Percentiles rank a stretch among this genome's conserved stretches.
Evolutionary conservation across 1,140 invertebrate species (phyloP).

Genomic region (Magallana ariakensis): DNA sequence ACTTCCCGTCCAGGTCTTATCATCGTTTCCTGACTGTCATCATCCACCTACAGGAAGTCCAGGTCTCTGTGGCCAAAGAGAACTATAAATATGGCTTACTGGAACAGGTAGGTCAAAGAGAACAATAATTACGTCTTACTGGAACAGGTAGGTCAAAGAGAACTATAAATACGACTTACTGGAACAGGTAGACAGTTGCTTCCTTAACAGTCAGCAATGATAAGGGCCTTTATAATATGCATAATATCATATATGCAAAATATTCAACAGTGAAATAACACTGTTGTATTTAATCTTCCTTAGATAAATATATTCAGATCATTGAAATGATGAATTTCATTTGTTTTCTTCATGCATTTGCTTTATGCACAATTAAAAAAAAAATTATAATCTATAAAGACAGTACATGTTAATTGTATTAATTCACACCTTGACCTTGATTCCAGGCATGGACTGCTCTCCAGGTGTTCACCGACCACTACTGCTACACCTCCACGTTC

Average conservation of each 20-base stretch:
- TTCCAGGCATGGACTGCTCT: constrained; percentile 73
- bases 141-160: constrained; percentile 75
- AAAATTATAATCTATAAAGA: too few relatives aligned
- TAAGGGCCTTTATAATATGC: too few relatives aligned
- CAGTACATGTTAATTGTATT: too few relatives aligned
- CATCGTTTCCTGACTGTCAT: constrained; percentile 73
- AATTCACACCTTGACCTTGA: not conserved
- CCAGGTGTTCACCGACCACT: constrained; percentile 72
- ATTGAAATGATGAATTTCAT: too few relatives aligned
- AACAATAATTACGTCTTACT: constrained; percentile 77
- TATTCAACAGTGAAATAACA: too few relatives aligned
- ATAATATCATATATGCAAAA: too few relatives aligned
- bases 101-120: constrained; percentile 75
- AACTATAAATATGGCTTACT: constrained; percentile 77
- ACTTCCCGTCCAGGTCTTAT: constrained; percentile 73
- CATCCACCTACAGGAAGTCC: constrained; percentile 77
- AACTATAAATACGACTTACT: constrained; percentile 77
- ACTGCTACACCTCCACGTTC: constrained; percentile 69
- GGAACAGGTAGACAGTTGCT: constrained; percentile 70
- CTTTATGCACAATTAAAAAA: too few relatives aligned
- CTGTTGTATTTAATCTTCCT: too few relatives aligned
- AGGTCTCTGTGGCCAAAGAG: constrained; percentile 71
- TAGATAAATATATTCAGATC: too few relatives aligned
- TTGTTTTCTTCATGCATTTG: too few relatives aligned
- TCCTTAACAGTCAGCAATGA: too few relatives aligned